phyloP scores from a whole-genome alignment of 1,140 invertebrate genomes.

The Pseudomyrmex pallidus region DNA sequence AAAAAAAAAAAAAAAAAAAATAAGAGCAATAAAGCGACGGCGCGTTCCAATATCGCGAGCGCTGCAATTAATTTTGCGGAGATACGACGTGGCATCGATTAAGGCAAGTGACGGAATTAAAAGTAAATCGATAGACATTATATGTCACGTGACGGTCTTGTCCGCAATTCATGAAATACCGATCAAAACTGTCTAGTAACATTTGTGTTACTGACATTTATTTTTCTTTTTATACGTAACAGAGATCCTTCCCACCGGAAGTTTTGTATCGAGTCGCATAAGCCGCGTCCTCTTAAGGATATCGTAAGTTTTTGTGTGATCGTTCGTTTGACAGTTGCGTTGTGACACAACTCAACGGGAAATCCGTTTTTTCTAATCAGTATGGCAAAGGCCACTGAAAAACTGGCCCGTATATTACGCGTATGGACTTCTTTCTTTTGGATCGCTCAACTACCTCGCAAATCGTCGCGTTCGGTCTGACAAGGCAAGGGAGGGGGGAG shows the following conservation, averaged over 20 bases:
- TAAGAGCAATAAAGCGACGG: slow-evolving; percentile 38
- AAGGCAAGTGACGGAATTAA: slow-evolving; percentile 42
- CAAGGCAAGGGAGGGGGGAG: neutral
- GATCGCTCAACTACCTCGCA: neutral
- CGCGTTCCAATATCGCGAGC: slow-evolving; percentile 4
- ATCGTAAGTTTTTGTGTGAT: slow-evolving; percentile 18
- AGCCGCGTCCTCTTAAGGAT: neutral
- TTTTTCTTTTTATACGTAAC: slow-evolving; percentile 4
- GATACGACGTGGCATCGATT: slow-evolving; percentile 37
- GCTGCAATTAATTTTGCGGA: slow-evolving; percentile 48
- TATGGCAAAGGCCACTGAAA: slow-evolving; percentile 20
- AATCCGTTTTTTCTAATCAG: slow-evolving; percentile 39
- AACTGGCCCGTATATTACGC: neutral
- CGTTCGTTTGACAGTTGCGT: slow-evolving; percentile 14
- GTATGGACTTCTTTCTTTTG: neutral
- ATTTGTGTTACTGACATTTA: slow-evolving; percentile 51
- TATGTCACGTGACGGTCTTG: slow-evolving; percentile 11
- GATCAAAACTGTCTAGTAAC: slow-evolving; percentile 6
- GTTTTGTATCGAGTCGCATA: neutral
- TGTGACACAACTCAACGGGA: slow-evolving; percentile 5
- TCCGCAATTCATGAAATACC: slow-evolving; percentile 40
- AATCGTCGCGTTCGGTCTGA: neutral
- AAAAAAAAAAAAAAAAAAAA: neutral
- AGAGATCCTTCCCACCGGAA: neutral
- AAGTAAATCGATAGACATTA: slow-evolving; percentile 27